Evolutionary conservation across 2,888 invertebrate genomes (phyloP).

Genomic region (Geophilus truncorum): DNA sequence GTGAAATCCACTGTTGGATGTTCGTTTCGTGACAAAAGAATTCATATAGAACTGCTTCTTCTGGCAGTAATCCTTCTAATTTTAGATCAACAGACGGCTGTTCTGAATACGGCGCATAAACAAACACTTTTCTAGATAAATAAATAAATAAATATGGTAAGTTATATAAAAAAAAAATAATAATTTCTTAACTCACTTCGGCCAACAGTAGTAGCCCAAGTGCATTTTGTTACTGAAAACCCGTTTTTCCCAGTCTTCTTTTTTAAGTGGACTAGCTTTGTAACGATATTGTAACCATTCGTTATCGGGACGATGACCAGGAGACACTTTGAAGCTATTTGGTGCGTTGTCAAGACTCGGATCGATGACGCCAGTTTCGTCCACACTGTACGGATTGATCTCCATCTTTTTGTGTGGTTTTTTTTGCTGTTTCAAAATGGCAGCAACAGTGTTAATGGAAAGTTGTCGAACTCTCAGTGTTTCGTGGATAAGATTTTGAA

Average conservation of each 20-base stretch:
- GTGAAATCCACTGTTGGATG: slow-evolving; percentile 64
- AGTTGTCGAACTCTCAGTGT: slow-evolving; percentile 70
- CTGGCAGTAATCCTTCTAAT: too few species aligned
- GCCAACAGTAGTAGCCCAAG: slow-evolving; percentile 57
- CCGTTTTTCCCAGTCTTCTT: slow-evolving; percentile 68
- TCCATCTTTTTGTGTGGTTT: slow-evolving; percentile 58
- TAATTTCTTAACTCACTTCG: slow-evolving; percentile 48
- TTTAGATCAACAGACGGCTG: slow-evolving; percentile 64
- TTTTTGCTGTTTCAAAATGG: slow-evolving; percentile 61
- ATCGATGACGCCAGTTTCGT: not conserved
- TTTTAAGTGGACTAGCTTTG: slow-evolving; percentile 56
- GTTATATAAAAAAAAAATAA: too few species aligned
- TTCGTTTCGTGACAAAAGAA: slow-evolving; percentile 64
- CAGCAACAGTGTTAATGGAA: slow-evolving; percentile 36
- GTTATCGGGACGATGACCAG: slow-evolving; percentile 61
- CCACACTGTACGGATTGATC: slow-evolving; percentile 56
- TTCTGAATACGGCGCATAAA: slow-evolving; percentile 53
- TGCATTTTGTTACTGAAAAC: slow-evolving; percentile 64
- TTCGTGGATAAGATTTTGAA: slow-evolving; percentile 65
- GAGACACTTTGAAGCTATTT: slow-evolving; percentile 29
- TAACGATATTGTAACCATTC: slow-evolving; percentile 68
- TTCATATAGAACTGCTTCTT: slow-evolving; percentile 61
- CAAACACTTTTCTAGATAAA: too few species aligned
- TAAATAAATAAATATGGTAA: too few species aligned
- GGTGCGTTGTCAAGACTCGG: not conserved